Conservation (phyloP, 1,140 invertebrate species). For the Zophobas atratus region DNA sequence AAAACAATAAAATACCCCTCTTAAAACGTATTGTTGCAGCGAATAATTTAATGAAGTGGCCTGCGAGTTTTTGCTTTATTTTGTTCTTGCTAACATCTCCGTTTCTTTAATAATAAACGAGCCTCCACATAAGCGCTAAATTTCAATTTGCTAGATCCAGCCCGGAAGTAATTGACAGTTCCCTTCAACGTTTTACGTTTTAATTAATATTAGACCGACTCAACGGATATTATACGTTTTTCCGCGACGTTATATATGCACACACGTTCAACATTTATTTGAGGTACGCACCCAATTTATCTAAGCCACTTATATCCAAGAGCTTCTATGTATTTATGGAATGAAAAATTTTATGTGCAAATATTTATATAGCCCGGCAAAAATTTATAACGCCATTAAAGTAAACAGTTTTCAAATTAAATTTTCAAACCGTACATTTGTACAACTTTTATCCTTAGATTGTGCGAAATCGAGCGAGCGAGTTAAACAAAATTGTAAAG, state of each 20-base stretch:
- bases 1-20: too few species aligned
- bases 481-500: too few species aligned
- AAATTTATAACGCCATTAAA: slow-evolving; percentile 35
- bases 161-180: background rate
- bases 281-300: slow-evolving; percentile 18
- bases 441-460: too few species aligned
- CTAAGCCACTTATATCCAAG: slow-evolving; percentile 22
- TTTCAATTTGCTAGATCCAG: background rate
- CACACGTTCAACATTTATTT: slow-evolving; percentile 4
- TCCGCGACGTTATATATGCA: background rate
- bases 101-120: too few species aligned
- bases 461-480: too few species aligned
- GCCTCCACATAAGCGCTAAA: background rate
- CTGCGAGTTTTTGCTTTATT: too few species aligned
- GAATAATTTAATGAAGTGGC: too few species aligned
- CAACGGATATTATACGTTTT: background rate
- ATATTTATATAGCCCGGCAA: slow-evolving; percentile 37
- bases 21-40: too few species aligned
- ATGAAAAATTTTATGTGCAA: slow-evolving; percentile 39
- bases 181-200: background rate
- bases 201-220: background rate
- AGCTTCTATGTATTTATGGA: slow-evolving; percentile 39
- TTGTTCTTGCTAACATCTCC: too few species aligned
- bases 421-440: slow-evolving; percentile 3
- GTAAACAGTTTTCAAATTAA: slow-evolving; percentile 41